Conservation (phyloP, 2,888 invertebrate genomes). For the Eudemis profundana region DNA sequence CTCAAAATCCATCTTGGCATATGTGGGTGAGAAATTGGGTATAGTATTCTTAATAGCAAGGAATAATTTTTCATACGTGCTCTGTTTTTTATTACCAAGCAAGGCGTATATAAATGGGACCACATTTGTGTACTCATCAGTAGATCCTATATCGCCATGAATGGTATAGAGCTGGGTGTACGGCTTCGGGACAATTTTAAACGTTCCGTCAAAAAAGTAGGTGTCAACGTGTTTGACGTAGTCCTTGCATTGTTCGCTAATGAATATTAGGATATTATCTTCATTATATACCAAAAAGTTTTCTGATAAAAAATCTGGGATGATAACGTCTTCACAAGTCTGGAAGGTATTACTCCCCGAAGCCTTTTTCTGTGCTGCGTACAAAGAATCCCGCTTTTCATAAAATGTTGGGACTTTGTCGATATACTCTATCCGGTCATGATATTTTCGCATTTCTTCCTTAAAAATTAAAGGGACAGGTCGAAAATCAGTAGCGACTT, state of each 20-base stretch:
- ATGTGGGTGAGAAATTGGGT: constrained; percentile 3
- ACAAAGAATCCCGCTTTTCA: constrained; percentile 9
- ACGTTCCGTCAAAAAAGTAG: constrained; percentile 7
- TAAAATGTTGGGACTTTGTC: constrained; percentile 7
- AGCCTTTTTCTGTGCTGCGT: constrained; percentile 10
- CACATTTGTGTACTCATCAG: constrained; percentile 7
- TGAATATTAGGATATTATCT: constrained; percentile 10
- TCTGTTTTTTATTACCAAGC: constrained; percentile 7
- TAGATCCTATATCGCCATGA: constrained; percentile 1
- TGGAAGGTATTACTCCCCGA: constrained; percentile 13
- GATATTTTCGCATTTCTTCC: constrained; percentile 7
- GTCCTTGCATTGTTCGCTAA: constrained; percentile 7
- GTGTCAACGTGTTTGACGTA: no score
- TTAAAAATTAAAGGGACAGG: constrained; percentile 10
- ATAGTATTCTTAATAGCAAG: constrained; percentile 5
- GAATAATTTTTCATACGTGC: constrained; percentile 5
- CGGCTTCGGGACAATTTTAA: constrained; percentile 7
- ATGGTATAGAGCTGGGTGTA: constrained; percentile 7
- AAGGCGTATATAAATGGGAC: no score
- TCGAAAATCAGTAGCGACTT: constrained; percentile 16
- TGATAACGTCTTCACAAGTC: constrained; percentile 14
- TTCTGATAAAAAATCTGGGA: not conserved
- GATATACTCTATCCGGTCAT: constrained; percentile 2
- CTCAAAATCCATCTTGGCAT: constrained; percentile 11
- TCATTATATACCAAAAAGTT: constrained; percentile 10